Base-by-base conservation (phyloP, 2,888 invertebrate genomes). In the Erpobdella octoculata region DNA sequence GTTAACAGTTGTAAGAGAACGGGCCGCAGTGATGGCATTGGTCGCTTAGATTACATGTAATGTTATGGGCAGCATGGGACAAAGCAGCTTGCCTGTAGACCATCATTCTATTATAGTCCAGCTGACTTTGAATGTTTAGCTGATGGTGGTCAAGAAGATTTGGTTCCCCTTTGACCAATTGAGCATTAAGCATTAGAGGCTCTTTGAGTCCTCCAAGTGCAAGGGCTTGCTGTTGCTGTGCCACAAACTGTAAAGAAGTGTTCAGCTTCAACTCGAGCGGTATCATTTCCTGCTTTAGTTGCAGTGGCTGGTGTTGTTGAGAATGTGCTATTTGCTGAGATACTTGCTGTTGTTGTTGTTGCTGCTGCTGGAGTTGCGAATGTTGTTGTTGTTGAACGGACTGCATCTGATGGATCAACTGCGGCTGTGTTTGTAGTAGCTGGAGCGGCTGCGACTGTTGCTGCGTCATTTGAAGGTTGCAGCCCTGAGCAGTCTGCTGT, bases 271-370 rank as follows among this genome's bases (percentile, higher is more conserved):
- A 31, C 35, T 68, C 68, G 15, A 68, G 28, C 15, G 68, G 68
- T 15, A 68, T 21, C 68, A 68, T 68, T 41, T 68, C 68, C 28
- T 68, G 68, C 31, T 68, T 68, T n/a, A 68, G 33, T 3, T 25
- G 36, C 8, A 68, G 21, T 31, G 41, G 3, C 35, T 68, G 68
- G 9, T 41, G 46, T 41, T 46, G 25, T 46, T 41, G 68, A 18
- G 36, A 18, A 25, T 65, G 66, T 25, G 28, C 37, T 21, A 38
- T n/a, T 68, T 68, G 68, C 48, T 68, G 68, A 33, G 35, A 15
- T 9, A 68, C 18, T 25, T 68, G 68, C 48, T 68, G 68, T 46
- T 68, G 68, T 46, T 38, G 31, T 28, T 38, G 62, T 18, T n/a
- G 62, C n/a, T 62, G 62, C 48, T 68, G 68, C 12, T 38, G 21